Evolutionary conservation across 2,797 vertebrate genomes (phyloP), one percentile per base, ranked within the genome.

Genomic region (Pogoniulus pusillus): DNA sequence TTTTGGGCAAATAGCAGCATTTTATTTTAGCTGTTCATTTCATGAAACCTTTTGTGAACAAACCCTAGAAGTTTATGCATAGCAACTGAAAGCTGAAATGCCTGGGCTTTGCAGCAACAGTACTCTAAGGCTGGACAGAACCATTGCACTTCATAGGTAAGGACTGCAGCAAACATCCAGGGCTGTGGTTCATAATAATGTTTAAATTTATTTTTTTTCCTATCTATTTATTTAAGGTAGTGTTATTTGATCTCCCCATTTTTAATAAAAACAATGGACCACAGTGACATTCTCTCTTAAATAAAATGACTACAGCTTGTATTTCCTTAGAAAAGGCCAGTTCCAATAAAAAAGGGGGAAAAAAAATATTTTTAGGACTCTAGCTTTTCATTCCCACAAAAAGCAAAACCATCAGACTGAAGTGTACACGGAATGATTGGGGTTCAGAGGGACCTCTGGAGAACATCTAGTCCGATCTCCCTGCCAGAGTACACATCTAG

Each of bases 11-110:
- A 89, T 72, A 85, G 69, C 41, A 71, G 35, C 63, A 45, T 93
- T 93, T 91, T 78, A 85, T 91, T 87, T 89, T 89, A 87, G 87
- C 59, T 95, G 86, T 81, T 95, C 84, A 85, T 93, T 95, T 94
- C 69, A 87, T 66, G 47, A 85, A 93, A 87, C 43, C 59, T 75
- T 92, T 91, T 81, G 65, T 85, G 77, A 86, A 72, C 26, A 86
- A 91, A 90, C 26, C 35, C 10, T 80, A 26, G n/a, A 93, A 76
- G 75, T 80, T 85, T 87, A 77, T 76, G 34, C 10, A 9, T 69
- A 84, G 51, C 32, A 91, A 72, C 32, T 85, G 80, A 80, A 82
- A 63, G 15, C 64, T 6, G 5, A 92, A 91, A 64, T 43, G 35
- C n/a, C 49, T 69, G 51, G 26, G 27, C 30, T 69, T 66, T 51